Base-by-base conservation (phyloP, 2,888 invertebrate species). In the Elmis aenea region DNA sequence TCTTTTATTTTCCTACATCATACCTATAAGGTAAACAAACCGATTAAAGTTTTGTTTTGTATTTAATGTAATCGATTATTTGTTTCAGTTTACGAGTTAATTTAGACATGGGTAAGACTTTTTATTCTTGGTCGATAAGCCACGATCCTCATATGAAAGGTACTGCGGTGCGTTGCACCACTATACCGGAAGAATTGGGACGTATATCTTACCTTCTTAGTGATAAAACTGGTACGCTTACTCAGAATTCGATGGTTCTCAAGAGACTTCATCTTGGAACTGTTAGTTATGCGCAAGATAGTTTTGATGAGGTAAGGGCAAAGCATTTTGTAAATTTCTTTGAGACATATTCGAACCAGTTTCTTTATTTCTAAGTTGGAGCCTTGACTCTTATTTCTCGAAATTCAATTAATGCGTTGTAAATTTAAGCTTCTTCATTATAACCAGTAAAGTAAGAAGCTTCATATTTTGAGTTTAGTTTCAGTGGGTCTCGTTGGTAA, bases 231-330 rank as follows among this genome's bases (percentile, higher is more conserved):
- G 99, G 99, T 9, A 99, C 99, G 0, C 72, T 99, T 13, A 99
- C 99, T 0, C 94, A 96, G 69, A 99, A 99, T 67, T 95, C 95
- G 61, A 99, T 99, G 99, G 87, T 95, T 0, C 90, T 97, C 60
- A 95, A 95, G 63, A 86, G 91, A 59, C 76, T 99, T 14, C 96
- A 96, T 66, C 70, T 99, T 21, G 97, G 95, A 6, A 92, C 92
- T 23, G 92, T 90, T 1, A 83, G 91, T 10, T 97, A 90, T 64
- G 85, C 89, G 35, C 77, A 81, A 31, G 89, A 88, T 55, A 84
- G 85, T 18, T 91, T 92, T 69, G 82, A 85, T 66, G 90, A 92
- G 72, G 81, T 83, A 45, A 28, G 37, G 32, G 10, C 9, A n/a
- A 20, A 3, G 5, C 13, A 14, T 21, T 25, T 8, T 26, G n/a